Conservation (phyloP, 2,888 invertebrate species). For the Trissolcus brochymenae region DNA sequence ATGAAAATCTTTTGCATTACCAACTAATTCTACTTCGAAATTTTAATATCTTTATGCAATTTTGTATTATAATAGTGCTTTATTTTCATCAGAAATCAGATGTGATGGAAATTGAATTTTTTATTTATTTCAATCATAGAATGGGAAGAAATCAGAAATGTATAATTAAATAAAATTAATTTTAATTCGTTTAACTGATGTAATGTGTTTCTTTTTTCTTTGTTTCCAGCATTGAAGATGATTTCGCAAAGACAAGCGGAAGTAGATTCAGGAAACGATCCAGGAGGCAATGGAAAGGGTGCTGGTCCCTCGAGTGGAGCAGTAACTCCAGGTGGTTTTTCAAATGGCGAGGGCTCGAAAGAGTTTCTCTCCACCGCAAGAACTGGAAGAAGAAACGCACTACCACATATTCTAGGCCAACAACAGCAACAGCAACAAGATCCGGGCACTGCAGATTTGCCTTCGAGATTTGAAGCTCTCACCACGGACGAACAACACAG, state of each 20-base stretch:
- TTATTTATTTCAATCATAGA: no score
- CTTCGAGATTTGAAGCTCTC: constrained; percentile 84
- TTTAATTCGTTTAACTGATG: not conserved
- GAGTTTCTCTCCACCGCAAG: constrained; percentile 91
- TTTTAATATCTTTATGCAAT: no score
- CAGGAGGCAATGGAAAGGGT: constrained; percentile 57
- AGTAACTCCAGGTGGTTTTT: constrained; percentile 68
- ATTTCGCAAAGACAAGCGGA: constrained; percentile 69
- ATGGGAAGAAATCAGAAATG: no score
- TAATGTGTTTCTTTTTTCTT: not conserved
- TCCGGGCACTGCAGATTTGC: constrained; percentile 86
- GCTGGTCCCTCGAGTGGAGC: constrained; percentile 62
- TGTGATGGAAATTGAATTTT: no score
- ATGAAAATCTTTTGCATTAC: no score
- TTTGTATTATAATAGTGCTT: no score
- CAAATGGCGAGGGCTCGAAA: constrained; percentile 80
- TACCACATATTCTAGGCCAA: constrained; percentile 89
- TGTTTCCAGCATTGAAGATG: constrained; percentile 69
- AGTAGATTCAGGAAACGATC: constrained; percentile 60
- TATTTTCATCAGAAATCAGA: no score
- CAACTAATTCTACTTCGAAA: no score
- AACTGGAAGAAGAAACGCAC: constrained; percentile 91
- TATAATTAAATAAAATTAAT: no score
- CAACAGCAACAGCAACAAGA: constrained; percentile 85
- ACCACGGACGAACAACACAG: constrained; percentile 79